Conservation (phyloP, 2,113 vertebrate genomes). For the Galbula dea region DNA sequence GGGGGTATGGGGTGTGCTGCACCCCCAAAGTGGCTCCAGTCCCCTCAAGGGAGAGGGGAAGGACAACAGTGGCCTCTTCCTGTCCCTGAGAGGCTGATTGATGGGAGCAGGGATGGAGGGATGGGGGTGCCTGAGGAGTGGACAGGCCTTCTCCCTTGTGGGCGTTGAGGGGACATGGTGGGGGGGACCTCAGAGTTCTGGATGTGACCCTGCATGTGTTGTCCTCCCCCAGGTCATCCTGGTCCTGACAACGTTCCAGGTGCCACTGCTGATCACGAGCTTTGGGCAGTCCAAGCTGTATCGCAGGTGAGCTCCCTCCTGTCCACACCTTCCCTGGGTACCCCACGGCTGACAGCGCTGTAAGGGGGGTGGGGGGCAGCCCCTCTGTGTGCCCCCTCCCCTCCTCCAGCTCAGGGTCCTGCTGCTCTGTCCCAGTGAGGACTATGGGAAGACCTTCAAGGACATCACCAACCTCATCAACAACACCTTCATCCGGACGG, state of each 20-base stretch:
- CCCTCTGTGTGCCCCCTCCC: background rate
- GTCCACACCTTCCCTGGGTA: too few species aligned
- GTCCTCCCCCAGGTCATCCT: constrained; percentile 80
- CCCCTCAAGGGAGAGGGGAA: too few species aligned
- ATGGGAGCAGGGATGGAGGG: background rate
- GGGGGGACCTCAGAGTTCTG: too few species aligned
- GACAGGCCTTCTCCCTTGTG: too few species aligned
- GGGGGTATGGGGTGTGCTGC: background rate
- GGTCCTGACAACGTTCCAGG: constrained; percentile 87
- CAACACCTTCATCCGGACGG: constrained; percentile 88
- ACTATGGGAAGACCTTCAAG: constrained; percentile 89
- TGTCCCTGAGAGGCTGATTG: too few species aligned
- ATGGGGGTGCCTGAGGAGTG: background rate
- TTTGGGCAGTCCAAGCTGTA: constrained; percentile 91
- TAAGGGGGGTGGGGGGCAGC: background rate
- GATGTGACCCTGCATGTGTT: background rate
- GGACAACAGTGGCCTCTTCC: too few species aligned
- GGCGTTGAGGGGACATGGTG: background rate
- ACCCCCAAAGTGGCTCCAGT: background rate
- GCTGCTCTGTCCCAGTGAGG: constrained; percentile 73
- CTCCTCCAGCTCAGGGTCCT: accelerated
- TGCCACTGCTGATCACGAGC: constrained; percentile 85
- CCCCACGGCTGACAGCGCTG: background rate
- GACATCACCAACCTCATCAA: constrained; percentile 89
- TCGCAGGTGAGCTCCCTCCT: constrained; percentile 79